phyloP scores from a whole-genome alignment of 1,140 invertebrate species.

The Drosophila pseudoobscura region DNA sequence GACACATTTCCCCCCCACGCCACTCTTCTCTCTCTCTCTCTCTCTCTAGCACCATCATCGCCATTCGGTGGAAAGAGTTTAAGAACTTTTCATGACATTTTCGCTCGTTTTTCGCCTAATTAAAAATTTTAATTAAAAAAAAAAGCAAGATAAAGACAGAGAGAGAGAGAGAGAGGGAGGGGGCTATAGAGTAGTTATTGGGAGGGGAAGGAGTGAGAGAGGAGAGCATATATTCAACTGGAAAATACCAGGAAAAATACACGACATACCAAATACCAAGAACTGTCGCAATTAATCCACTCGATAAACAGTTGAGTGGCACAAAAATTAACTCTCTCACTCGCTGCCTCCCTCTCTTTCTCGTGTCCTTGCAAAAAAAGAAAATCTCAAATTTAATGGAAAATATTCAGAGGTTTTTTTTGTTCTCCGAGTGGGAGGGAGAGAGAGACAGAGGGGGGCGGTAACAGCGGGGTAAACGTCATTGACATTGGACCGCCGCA shows the following conservation, averaged over 20 bases:
- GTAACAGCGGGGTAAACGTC: conserved; percentile 22
- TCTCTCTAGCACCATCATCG: background rate
- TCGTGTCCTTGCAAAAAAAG: conserved; percentile 1
- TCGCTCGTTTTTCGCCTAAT: conserved; percentile 22
- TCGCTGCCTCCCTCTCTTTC: background rate
- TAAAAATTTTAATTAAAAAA: conserved; percentile 36
- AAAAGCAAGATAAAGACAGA: background rate
- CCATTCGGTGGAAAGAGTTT: conserved; percentile 17
- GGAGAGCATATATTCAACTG: conserved; percentile 10
- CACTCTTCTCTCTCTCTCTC: background rate
- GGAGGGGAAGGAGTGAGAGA: conserved; percentile 1
- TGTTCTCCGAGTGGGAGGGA: background rate
- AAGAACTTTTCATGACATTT: conserved; percentile 29
- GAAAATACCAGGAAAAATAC: conserved; percentile 3
- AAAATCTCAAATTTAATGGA: conserved; percentile 33
- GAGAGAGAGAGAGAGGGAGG: background rate
- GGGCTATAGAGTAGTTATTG: no score
- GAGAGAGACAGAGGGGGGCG: no score
- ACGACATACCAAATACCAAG: background rate
- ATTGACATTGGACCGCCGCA: conserved; percentile 43
- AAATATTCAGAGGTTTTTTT: conserved; percentile 14
- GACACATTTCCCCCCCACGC: no score
- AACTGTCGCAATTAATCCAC: conserved; percentile 38
- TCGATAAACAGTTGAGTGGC: conserved; percentile 42
- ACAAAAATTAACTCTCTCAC: conserved; percentile 22